These are phyloP conservation scores for Grallaria varia DNA, from an alignment of 2,113 vertebrate species.

Conservation along the genomic window DNA sequence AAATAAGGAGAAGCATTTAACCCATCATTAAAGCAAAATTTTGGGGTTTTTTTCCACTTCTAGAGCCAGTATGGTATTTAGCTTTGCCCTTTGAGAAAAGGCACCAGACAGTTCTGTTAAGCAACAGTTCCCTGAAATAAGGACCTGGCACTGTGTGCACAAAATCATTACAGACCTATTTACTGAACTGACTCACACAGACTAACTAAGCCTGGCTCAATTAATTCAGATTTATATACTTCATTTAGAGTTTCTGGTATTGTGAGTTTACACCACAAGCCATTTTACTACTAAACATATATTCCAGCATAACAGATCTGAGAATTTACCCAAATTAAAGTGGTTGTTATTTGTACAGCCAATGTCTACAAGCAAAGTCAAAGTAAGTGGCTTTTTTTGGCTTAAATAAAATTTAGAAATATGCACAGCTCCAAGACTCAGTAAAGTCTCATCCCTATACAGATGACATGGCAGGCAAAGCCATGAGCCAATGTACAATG, in stretches of 20 bases:
- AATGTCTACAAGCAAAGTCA: background rate
- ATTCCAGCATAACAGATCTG: background rate
- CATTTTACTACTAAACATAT: background rate
- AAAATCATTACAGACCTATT: conserved; percentile 39
- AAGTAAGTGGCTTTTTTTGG: background rate
- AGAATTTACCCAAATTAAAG: background rate
- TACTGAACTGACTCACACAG: background rate
- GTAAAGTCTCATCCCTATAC: background rate
- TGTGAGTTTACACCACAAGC: background rate
- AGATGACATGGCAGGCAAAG: background rate
- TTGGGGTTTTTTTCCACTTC: background rate
- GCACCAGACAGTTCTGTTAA: background rate
- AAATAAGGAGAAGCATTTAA: background rate
- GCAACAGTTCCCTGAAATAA: conserved; percentile 41
- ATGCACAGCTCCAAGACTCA: background rate
- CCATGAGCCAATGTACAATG: background rate
- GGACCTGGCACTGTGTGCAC: background rate
- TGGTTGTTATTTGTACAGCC: background rate
- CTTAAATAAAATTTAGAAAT: background rate
- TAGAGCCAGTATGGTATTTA: background rate
- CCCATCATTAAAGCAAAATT: background rate
- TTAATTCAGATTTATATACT: conserved; percentile 19
- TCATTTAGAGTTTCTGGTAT: background rate
- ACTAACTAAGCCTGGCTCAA: background rate
- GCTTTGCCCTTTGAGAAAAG: conserved; percentile 31